Evolutionary conservation across 2,797 vertebrate species (phyloP).

Genomic region (Microctenopoma stevenorrisi): DNA sequence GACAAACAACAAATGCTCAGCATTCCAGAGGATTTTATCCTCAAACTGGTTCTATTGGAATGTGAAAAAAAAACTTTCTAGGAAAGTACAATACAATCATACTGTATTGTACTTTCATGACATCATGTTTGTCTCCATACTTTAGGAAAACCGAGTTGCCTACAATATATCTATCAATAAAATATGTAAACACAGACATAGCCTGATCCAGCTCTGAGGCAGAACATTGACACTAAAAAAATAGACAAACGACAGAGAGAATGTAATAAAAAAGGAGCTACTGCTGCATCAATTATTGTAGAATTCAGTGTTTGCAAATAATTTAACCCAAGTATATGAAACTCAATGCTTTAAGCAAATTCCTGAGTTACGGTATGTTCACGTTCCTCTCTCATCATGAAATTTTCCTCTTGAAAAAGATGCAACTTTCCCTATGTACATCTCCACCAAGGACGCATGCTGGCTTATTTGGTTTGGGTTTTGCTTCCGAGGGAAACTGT

Average conservation of each 20-base stretch:
- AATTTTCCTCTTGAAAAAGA: slow-evolving; percentile 11
- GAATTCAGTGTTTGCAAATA: no score
- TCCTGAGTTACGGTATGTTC: background rate
- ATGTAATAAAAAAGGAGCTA: background rate
- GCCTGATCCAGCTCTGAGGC: background rate
- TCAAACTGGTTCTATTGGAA: slow-evolving; percentile 8
- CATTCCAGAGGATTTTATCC: slow-evolving; percentile 18
- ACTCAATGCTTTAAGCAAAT: background rate
- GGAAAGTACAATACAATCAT: background rate
- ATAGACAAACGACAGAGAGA: no score
- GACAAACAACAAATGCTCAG: slow-evolving; percentile 42
- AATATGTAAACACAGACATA: background rate
- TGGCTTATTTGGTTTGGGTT: slow-evolving; percentile 66
- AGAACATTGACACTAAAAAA: no score
- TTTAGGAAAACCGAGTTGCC: no score
- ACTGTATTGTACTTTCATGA: no score
- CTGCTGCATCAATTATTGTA: background rate
- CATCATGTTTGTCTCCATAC: no score
- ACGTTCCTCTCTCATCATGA: background rate
- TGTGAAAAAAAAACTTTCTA: slow-evolving; percentile 21
- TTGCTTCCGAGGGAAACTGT: slow-evolving; percentile 56
- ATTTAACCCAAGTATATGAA: background rate
- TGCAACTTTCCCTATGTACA: slow-evolving; percentile 7
- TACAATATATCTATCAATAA: no score
- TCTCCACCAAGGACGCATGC: slow-evolving; percentile 35